Conservation (phyloP, 2,797 vertebrate genomes). For the Esox masquinongy region DNA sequence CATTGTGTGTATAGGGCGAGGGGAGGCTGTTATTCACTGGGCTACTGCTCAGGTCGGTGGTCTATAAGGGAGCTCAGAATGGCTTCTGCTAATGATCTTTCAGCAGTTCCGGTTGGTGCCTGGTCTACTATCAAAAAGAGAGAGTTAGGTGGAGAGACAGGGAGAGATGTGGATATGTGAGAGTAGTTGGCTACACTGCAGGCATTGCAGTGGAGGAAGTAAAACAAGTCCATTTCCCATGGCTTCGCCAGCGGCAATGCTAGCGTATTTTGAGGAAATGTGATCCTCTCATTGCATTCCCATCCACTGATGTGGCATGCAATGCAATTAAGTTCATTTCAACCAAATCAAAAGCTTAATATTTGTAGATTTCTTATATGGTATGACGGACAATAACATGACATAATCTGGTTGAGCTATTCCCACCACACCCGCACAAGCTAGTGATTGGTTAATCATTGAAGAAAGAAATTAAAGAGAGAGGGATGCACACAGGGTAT, state of each 20-base stretch:
- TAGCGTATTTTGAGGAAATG: conserved; percentile 36
- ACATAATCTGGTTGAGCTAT: conserved; percentile 28
- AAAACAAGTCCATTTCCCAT: conserved; percentile 49
- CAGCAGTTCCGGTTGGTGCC: conserved; percentile 29
- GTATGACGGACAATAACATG: conserved; percentile 4
- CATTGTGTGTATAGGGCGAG: conserved; percentile 20
- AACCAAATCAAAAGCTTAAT: background rate
- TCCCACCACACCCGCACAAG: background rate
- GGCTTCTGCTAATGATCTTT: conserved; percentile 44
- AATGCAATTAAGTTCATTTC: conserved; percentile 27
- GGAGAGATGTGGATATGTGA: conserved; percentile 24
- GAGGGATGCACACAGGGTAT: conserved; percentile 18
- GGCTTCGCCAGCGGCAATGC: conserved; percentile 39
- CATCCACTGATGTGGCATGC: conserved; percentile 32
- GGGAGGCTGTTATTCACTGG: conserved; percentile 30
- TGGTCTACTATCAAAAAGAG: conserved; percentile 16
- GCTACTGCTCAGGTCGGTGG: conserved; percentile 38
- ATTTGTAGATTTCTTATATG: background rate
- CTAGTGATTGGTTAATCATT: conserved; percentile 12
- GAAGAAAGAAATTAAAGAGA: conserved; percentile 10
- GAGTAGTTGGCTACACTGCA: conserved; percentile 34
- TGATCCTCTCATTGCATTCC: conserved; percentile 35
- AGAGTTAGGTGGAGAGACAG: background rate
- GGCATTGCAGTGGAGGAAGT: conserved; percentile 28
- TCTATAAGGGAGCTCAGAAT: conserved; percentile 33